phyloP scores from a whole-genome alignment of 2,888 invertebrate species.

The Drosophila anomalata region DNA sequence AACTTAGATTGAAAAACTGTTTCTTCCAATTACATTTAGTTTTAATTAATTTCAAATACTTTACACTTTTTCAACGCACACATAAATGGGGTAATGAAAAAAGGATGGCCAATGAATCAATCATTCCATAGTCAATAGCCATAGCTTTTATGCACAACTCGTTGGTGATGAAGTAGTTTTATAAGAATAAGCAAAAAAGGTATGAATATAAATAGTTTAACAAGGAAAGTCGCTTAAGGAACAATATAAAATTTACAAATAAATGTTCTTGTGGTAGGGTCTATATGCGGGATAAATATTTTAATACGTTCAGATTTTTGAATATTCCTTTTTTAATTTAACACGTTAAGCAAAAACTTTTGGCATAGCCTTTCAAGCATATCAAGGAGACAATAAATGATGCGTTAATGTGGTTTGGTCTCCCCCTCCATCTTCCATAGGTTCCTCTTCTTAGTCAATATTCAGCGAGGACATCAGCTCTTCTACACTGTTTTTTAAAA shows the following conservation, averaged over 20 bases:
- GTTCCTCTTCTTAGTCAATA: constrained; percentile 79
- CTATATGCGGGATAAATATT: constrained; percentile 27
- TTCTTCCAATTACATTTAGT: constrained; percentile 36
- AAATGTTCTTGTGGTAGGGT: constrained; percentile 15
- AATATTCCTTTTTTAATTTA: constrained; percentile 33
- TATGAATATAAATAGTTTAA: constrained; percentile 42
- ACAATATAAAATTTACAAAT: constrained; percentile 41
- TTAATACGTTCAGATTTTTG: constrained; percentile 47
- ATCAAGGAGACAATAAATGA: constrained; percentile 29
- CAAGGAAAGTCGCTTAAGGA: constrained; percentile 49
- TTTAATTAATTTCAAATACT: constrained; percentile 57
- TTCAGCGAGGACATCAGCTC: constrained; percentile 84
- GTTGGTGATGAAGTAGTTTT: constrained; percentile 36
- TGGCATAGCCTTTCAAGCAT: constrained; percentile 51
- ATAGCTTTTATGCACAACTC: constrained; percentile 2
- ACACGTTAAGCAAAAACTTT: constrained; percentile 60
- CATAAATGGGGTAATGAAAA: constrained; percentile 38
- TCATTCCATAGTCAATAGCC: constrained; percentile 15
- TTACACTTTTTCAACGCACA: constrained; percentile 65
- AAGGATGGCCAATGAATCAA: constrained; percentile 13
- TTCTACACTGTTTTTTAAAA: constrained; percentile 77
- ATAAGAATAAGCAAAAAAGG: constrained; percentile 15
- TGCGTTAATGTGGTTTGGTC: constrained; percentile 3
- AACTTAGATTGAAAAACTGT: background rate
- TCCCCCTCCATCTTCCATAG: background rate